Base-by-base conservation (phyloP, 2,797 vertebrate species). In the Acipenser oxyrinchus region DNA sequence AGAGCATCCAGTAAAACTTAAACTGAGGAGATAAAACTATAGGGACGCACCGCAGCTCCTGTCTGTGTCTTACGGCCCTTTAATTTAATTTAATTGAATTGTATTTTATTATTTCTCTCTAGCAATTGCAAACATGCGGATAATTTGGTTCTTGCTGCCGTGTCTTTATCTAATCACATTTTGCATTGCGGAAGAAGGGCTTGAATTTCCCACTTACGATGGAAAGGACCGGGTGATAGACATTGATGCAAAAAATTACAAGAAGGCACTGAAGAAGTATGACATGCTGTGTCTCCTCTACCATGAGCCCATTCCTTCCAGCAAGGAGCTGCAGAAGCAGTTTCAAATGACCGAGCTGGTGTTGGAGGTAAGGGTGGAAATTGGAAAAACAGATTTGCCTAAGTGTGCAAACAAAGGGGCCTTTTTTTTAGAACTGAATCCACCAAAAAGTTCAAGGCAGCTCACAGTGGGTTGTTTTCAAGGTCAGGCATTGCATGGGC, bases 331-430 rank as follows among this genome's bases (percentile, higher is more conserved):
- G 1, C 95, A 95, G 74, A 96, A 93, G 69, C 93, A 92, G 81
- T 92, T 93, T 79, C 94, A 97, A 73, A 89, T 98, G 91, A 93
- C 89, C 0, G 95, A 98, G 83, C 76, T 97, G 71, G 95, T 98
- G 60, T 83, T 99, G 64, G 97, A 99, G 96, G 97, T 99, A 87
- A 91, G 90, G 37, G 37, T 5, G 37, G 3, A 37, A 37, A 37
- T 37, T 37, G 37, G 0, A 37, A 10, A 37, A 8, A 12, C 49
- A 11, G 49, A n/a, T 37, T 37, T 1, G 37, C 8, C 6, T 9
- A 68, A 66, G 18, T 49, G 37, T 49, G 55, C 6, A 5, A 63
- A 7, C 12, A 10, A 61, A 63, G 37, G 53, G 15, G 50, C 65
- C 15, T 13, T 7, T 11, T 7, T 58, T 11, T 58, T 11, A 13